A percentile compares a stretch with the other conserved stretches of the same genome.
Conservation (phyloP, 2,888 invertebrate genomes). For the Lingula anatina region DNA sequence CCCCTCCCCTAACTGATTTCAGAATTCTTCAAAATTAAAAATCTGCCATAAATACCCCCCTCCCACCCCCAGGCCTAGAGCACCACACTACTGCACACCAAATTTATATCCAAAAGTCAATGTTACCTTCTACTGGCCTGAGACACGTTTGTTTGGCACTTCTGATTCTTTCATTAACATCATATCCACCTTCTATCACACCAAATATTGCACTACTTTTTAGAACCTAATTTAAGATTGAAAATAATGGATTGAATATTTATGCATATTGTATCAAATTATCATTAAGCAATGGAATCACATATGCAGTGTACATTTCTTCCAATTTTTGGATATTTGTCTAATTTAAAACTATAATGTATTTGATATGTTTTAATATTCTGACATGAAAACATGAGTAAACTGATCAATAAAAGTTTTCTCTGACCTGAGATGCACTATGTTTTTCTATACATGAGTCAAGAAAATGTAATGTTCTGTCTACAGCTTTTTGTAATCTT, state of each 20-base stretch:
- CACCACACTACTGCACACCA: too few species aligned
- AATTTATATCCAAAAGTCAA: too few species aligned
- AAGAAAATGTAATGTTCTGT: constrained; percentile 65
- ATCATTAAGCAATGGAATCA: too few species aligned
- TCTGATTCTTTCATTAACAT: constrained; percentile 61
- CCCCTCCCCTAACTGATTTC: not conserved
- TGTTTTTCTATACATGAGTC: constrained; percentile 66
- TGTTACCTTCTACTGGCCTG: constrained; percentile 55
- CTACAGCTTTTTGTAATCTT: constrained; percentile 67
- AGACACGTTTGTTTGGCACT: constrained; percentile 62
- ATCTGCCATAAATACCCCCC: too few species aligned
- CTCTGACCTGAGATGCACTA: constrained; percentile 17
- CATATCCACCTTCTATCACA: constrained; percentile 71
- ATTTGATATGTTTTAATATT: not conserved
- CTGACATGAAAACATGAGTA: not conserved
- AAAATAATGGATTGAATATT: too few species aligned
- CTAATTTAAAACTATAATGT: not conserved
- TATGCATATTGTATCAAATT: too few species aligned
- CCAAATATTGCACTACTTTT: constrained; percentile 60
- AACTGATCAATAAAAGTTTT: not conserved
- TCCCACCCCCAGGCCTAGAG: too few species aligned
- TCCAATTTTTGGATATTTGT: not conserved
- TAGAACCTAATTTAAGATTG: constrained; percentile 54
- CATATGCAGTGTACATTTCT: constrained; percentile 1
- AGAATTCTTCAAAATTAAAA: too few species aligned